A percentile compares a stretch with the other conserved stretches of the same genome.
Conservation (phyloP, 2,888 invertebrate genomes). For the Drosophila buzzatii region DNA sequence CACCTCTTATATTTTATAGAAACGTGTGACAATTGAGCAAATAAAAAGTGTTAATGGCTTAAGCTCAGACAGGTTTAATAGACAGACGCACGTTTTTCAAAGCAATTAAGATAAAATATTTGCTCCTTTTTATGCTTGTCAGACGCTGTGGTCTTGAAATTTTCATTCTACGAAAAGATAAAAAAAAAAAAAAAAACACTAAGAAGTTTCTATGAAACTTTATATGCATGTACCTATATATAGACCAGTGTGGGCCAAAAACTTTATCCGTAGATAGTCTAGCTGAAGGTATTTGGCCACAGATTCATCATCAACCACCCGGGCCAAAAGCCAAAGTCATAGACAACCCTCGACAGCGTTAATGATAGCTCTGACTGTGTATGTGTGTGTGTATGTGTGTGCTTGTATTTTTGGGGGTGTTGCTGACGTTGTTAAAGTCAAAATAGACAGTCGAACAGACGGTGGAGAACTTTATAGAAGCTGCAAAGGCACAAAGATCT, state of each 20-base stretch:
- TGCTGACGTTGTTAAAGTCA: constrained; percentile 79
- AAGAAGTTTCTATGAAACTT: constrained; percentile 41
- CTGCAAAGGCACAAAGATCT: constrained; percentile 24
- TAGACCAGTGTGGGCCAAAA: constrained; percentile 29
- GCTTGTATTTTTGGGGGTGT: constrained; percentile 65
- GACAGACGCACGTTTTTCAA: constrained; percentile 36
- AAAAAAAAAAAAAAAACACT: background rate
- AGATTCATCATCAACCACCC: constrained; percentile 27
- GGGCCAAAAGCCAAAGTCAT: constrained; percentile 29
- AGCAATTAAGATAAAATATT: constrained; percentile 59
- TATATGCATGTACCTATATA: background rate
- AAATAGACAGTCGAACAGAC: constrained; percentile 59
- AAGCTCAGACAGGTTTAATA: constrained; percentile 43
- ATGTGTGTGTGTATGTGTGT: constrained; percentile 4
- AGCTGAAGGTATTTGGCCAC: constrained; percentile 11
- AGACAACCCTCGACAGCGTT: constrained; percentile 78
- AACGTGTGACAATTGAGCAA: constrained; percentile 41
- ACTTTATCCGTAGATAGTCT: constrained; percentile 15
- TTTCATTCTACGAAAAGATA: constrained; percentile 16
- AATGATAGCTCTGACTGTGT: constrained; percentile 61
- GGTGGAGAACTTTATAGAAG: background rate
- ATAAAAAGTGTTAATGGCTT: constrained; percentile 44
- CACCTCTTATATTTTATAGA: background rate
- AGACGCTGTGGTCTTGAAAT: constrained; percentile 34
- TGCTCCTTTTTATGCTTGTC: constrained; percentile 13